These are phyloP conservation scores for Athetis lepigone DNA, from an alignment of 2,888 invertebrate species.

Conservation along the genomic window DNA sequence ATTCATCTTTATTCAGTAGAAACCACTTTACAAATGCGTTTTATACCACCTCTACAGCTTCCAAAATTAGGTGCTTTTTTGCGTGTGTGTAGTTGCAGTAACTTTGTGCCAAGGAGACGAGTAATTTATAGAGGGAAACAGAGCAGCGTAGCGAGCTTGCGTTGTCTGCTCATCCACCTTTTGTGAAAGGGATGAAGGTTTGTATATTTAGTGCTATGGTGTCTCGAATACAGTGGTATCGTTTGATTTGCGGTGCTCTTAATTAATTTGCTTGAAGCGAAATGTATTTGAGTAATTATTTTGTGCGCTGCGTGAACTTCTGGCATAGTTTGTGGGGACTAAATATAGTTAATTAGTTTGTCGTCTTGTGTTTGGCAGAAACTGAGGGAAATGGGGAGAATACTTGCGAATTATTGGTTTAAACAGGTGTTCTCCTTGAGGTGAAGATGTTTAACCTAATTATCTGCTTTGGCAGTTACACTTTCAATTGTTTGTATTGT, in stretches of 20 bases:
- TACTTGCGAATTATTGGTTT: slow-evolving; percentile 12
- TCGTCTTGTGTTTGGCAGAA: slow-evolving; percentile 34
- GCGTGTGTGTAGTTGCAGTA: slow-evolving; percentile 5
- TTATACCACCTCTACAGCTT: neutral
- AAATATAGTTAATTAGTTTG: slow-evolving; percentile 41
- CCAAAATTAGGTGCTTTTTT: slow-evolving; percentile 4
- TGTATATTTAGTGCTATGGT: slow-evolving; percentile 60
- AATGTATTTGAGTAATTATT: slow-evolving; percentile 54
- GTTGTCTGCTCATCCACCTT: slow-evolving; percentile 58
- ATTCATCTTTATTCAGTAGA: slow-evolving; percentile 86
- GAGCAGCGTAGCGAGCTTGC: slow-evolving; percentile 45
- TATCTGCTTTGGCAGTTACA: too few species aligned
- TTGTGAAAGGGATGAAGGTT: slow-evolving; percentile 58
- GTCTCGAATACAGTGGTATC: slow-evolving; percentile 47
- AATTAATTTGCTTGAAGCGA: slow-evolving; percentile 57
- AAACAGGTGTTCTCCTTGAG: neutral
- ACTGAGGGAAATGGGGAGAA: slow-evolving; percentile 8
- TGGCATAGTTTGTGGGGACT: slow-evolving; percentile 37
- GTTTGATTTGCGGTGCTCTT: slow-evolving; percentile 61
- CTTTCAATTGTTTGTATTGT: too few species aligned
- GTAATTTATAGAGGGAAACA: slow-evolving; percentile 78
- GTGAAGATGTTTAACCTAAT: too few species aligned
- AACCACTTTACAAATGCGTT: slow-evolving; percentile 49
- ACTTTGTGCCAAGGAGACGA: slow-evolving; percentile 68
- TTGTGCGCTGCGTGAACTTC: slow-evolving; percentile 44